These are phyloP conservation scores for Terrapene triunguis DNA, from an alignment of 2,113 vertebrate genomes.

Conservation along the genomic window DNA sequence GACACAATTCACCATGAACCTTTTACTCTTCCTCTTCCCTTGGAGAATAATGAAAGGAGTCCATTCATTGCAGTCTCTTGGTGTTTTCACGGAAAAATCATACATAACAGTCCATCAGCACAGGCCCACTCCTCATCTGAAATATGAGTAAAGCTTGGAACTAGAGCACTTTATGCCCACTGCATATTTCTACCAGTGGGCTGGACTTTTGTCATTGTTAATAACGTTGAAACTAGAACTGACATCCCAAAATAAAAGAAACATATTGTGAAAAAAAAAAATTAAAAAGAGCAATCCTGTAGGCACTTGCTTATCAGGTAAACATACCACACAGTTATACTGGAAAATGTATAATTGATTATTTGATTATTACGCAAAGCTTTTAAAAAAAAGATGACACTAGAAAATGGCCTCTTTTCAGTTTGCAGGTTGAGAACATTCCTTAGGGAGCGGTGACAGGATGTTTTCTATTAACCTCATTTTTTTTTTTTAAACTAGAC, in stretches of 20 bases:
- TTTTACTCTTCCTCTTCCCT: constrained; percentile 63
- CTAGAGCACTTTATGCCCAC: constrained; percentile 40
- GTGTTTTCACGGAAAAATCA: constrained; percentile 65
- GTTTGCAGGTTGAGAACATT: constrained; percentile 44
- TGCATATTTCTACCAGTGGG: constrained; percentile 46
- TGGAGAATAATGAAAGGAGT: constrained; percentile 64
- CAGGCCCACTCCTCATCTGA: constrained; percentile 64
- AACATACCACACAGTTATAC: constrained; percentile 20
- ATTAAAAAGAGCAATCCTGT: constrained; percentile 10
- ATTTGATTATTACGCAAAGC: constrained; percentile 36
- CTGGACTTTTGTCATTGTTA: constrained; percentile 46
- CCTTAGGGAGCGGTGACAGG: constrained; percentile 71
- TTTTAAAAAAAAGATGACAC: constrained; percentile 28
- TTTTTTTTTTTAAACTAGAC: constrained; percentile 61
- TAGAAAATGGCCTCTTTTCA: constrained; percentile 54
- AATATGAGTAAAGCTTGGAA: constrained; percentile 46
- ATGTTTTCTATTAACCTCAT: constrained; percentile 77
- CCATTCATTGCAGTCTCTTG: constrained; percentile 59
- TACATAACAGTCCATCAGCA: constrained; percentile 48
- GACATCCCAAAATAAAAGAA: constrained; percentile 52
- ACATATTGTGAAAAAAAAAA: constrained; percentile 37
- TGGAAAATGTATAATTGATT: background rate
- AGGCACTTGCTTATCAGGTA: background rate
- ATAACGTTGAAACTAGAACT: constrained; percentile 49
- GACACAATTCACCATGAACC: constrained; percentile 51